Percentiles rank a stretch among this genome's conserved stretches.
Conservation (phyloP, 2,797 vertebrate genomes). For the Falco cherrug region DNA sequence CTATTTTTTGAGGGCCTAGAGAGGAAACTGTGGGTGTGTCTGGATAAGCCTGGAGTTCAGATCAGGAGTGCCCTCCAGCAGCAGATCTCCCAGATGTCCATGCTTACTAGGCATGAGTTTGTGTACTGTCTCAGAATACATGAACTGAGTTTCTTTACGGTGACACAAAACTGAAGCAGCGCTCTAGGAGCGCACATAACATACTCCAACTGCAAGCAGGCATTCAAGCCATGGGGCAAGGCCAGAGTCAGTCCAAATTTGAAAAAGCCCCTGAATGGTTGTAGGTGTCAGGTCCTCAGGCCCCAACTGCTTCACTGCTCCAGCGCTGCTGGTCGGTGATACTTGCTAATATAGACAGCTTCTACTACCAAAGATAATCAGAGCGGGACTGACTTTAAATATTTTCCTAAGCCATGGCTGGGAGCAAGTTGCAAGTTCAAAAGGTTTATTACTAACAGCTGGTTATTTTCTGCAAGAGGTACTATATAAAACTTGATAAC, state of each 20-base stretch:
- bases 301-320: neutral
- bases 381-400: neutral
- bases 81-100: neutral
- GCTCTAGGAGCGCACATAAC: neutral
- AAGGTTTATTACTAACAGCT: neutral
- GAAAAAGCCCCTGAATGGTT: neutral
- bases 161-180: neutral
- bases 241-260: neutral
- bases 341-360: neutral
- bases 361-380: neutral
- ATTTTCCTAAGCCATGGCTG: neutral
- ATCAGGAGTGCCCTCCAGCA: neutral
- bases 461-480: neutral
- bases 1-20: neutral
- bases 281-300: neutral
- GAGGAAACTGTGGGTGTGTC: neutral
- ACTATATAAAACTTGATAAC: neutral
- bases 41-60: neutral
- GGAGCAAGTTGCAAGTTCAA: neutral
- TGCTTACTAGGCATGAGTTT: neutral
- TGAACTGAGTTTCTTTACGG: neutral
- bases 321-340: accelerated
- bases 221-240: neutral
- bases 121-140: neutral
- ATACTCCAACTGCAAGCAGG: neutral